phyloP scores from a whole-genome alignment of 2,113 vertebrate species.

The Saguinus imperator region DNA sequence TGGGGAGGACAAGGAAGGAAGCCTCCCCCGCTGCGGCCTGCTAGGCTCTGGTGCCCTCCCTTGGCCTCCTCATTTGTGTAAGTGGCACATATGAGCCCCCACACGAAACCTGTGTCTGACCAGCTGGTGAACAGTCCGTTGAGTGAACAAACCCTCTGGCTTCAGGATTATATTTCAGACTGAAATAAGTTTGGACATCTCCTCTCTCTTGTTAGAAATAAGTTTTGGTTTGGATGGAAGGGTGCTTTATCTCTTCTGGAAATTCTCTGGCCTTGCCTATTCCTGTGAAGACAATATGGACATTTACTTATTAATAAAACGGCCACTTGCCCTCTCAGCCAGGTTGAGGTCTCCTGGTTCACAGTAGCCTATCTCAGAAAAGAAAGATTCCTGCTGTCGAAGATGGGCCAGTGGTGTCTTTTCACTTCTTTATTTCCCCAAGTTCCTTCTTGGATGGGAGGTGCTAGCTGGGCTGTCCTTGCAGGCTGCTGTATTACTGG shows the following conservation, averaged over 20 bases:
- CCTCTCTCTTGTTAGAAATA: neutral
- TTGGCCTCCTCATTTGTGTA: neutral
- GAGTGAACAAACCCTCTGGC: constrained; percentile 40
- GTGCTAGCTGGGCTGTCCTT: fast-evolving
- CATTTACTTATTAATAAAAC: neutral
- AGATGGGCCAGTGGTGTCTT: fast-evolving
- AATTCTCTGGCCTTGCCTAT: neutral
- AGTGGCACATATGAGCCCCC: fast-evolving
- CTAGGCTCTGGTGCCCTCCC: neutral
- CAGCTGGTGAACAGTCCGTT: neutral
- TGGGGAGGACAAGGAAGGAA: neutral
- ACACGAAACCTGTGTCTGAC: neutral
- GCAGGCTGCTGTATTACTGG: neutral
- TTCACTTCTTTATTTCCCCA: neutral
- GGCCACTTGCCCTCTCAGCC: fast-evolving
- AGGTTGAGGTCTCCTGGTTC: neutral
- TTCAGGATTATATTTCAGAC: neutral
- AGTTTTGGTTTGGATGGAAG: neutral
- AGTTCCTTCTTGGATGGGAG: neutral
- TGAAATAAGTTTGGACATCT: neutral
- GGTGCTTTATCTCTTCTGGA: neutral
- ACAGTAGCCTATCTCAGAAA: neutral
- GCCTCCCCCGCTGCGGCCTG: neutral
- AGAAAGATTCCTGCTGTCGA: neutral
- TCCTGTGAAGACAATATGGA: neutral